Base-by-base conservation (phyloP, 2,888 invertebrate species). In the Amphimallon solstitiale region DNA sequence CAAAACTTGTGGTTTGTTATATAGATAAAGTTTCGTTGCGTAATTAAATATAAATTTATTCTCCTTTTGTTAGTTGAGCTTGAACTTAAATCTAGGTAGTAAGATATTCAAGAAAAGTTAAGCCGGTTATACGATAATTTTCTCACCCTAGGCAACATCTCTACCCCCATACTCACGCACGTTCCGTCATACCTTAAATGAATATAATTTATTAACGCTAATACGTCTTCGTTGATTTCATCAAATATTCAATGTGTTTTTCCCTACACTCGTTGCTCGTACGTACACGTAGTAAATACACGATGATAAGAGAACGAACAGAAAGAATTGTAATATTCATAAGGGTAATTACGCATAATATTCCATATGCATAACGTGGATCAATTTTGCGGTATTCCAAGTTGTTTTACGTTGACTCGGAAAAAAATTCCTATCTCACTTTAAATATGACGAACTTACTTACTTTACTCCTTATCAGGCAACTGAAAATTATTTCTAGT, bases 241-340 rank as follows among this genome's bases (percentile, higher is more conserved):
- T 54, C 21, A 52, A 52, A 52, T 52, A 52, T 52, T 34, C 52
- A 54, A 23, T 38, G 14, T 37, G 23, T 54, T 54, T 54, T 54
- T 21, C 35, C 35, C 14, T 43, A 15, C 14, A 43, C 43, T 6
- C 14, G 14, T 9, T 19, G 2, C 19, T 15, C 9, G n/a, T 54
- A 38, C 15, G 29, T 38, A 38, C 54, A 54, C 38, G 37, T 38
- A 3, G 15, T 9, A 17, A 14, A 46, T 15, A 19, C 17, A 17
- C 17, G 14, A 21, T 68, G 70, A 70, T 70, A 54, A 54, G 54
- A 14, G 38, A 54, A 54, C 40, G 38, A 71, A 73, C 69, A 72
- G 71, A 70, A 73, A 73, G 71, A 74, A 73, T 69, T 72, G 71
- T 69, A 74, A 74, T 73, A 74, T 73, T 72, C 72, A 72, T 73